Conservation (phyloP, 1,140 invertebrate species). For the Philaenus spumarius region DNA sequence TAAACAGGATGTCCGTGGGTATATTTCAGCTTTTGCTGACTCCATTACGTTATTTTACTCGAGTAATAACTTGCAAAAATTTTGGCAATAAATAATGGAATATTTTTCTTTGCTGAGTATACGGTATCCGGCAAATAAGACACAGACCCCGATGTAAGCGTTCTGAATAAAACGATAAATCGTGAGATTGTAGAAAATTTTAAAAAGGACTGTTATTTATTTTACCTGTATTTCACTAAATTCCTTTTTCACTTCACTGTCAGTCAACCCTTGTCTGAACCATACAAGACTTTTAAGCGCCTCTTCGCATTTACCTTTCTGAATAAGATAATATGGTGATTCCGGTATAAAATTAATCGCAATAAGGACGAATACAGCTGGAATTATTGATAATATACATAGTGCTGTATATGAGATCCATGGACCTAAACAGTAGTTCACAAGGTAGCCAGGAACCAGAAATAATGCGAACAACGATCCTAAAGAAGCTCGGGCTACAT, state of each 20-base stretch:
- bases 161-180: too few relatives aligned
- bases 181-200: too few relatives aligned
- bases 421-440: constrained; percentile 68
- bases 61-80: too few relatives aligned
- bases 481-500: constrained; percentile 17
- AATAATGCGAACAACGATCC: constrained; percentile 78
- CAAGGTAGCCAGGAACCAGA: constrained; percentile 65
- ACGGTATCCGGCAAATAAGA: too few relatives aligned
- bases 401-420: constrained; percentile 58
- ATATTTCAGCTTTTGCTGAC: too few relatives aligned
- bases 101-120: too few relatives aligned
- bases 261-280: constrained; percentile 59
- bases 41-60: too few relatives aligned
- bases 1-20: too few relatives aligned
- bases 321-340: constrained; percentile 18
- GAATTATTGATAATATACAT: constrained; percentile 52
- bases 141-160: too few relatives aligned
- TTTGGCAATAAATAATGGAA: too few relatives aligned
- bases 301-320: background rate
- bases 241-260: constrained; percentile 65
- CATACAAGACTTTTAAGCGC: constrained; percentile 59
- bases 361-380: constrained; percentile 50
- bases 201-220: too few relatives aligned
- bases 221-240: constrained; percentile 56
- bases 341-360: constrained; percentile 13